Percentiles rank a stretch among this genome's conserved stretches.
Evolutionary conservation across 1,140 invertebrate species (phyloP).

Genomic region (Trypoxylus dichotomus): DNA sequence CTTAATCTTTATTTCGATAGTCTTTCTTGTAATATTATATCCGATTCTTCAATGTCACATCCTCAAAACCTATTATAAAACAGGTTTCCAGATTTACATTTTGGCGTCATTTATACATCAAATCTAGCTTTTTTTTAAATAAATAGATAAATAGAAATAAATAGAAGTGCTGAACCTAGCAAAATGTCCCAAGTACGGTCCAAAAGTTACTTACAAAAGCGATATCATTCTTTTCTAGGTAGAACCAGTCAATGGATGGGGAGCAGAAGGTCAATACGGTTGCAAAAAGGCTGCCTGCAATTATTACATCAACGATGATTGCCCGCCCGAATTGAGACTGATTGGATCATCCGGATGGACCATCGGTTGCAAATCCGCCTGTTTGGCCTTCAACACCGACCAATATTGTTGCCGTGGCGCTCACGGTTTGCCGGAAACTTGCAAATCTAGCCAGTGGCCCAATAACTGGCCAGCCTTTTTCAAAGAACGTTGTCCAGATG

Average conservation of each 20-base stretch:
- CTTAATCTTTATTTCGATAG: too few species aligned
- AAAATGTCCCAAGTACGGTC: too few species aligned
- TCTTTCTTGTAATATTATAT: too few species aligned
- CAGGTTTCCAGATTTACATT: too few species aligned
- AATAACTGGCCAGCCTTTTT: conserved; percentile 53
- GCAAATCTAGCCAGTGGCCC: conserved; percentile 50
- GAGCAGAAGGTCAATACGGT: conserved; percentile 49
- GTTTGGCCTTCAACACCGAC: conserved; percentile 53
- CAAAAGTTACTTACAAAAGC: too few species aligned
- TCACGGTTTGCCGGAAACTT: conserved; percentile 50
- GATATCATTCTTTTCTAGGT: conserved; percentile 39
- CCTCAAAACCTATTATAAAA: too few species aligned
- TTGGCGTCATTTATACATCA: too few species aligned
- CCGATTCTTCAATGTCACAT: too few species aligned
- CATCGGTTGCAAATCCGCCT: conserved; percentile 57
- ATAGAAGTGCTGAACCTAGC: too few species aligned
- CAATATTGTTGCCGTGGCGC: conserved; percentile 53
- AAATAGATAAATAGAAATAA: too few species aligned
- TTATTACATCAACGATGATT: conserved; percentile 50
- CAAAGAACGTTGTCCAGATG: conserved; percentile 55
- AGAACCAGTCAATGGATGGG: conserved; percentile 42
- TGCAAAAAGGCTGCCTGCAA: conserved; percentile 51
- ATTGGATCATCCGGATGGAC: conserved; percentile 42
- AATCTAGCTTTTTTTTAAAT: too few species aligned
- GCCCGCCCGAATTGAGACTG: conserved; percentile 50